A percentile compares a stretch with the other conserved stretches of the same genome.
Conservation (phyloP, 1,140 invertebrate genomes). For the Bicyclus anynana region DNA sequence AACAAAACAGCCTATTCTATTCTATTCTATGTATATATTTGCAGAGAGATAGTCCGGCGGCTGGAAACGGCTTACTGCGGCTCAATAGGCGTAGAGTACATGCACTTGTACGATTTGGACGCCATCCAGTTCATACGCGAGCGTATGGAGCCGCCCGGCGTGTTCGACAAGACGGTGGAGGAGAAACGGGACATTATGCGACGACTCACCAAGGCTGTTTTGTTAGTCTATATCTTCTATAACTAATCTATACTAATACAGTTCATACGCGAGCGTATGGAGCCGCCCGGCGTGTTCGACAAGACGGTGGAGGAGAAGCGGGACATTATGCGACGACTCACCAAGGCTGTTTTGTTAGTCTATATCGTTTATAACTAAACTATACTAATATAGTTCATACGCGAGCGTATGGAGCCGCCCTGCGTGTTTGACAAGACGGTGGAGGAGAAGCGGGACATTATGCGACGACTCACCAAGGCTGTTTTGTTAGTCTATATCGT, state of each 20-base stretch:
- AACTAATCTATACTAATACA: slow-evolving; percentile 75
- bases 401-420: slow-evolving; percentile 88
- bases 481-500: slow-evolving; percentile 56
- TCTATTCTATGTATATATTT: too few species aligned
- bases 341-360: slow-evolving; percentile 80
- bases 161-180: slow-evolving; percentile 81
- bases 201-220: slow-evolving; percentile 84
- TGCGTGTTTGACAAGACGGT: slow-evolving; percentile 80
- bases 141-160: slow-evolving; percentile 87
- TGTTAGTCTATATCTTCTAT: slow-evolving; percentile 37
- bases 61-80: slow-evolving; percentile 85
- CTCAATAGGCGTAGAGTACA: slow-evolving; percentile 90
- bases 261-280: slow-evolving; percentile 89
- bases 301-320: slow-evolving; percentile 84
- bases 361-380: slow-evolving; percentile 36
- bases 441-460: slow-evolving; percentile 85
- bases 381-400: slow-evolving; percentile 84
- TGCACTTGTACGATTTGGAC: slow-evolving; percentile 89
- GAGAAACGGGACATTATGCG: slow-evolving; percentile 86
- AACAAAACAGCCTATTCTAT: too few species aligned
- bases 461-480: slow-evolving; percentile 86
- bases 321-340: slow-evolving; percentile 83
- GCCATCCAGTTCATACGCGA: slow-evolving; percentile 89
- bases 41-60: slow-evolving; percentile 86
- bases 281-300: slow-evolving; percentile 84